A percentile compares a stretch with the other conserved stretches of the same genome.
Evolutionary conservation across 1,140 invertebrate species (phyloP).

Genomic region (Diachasmimorpha longicaudata): DNA sequence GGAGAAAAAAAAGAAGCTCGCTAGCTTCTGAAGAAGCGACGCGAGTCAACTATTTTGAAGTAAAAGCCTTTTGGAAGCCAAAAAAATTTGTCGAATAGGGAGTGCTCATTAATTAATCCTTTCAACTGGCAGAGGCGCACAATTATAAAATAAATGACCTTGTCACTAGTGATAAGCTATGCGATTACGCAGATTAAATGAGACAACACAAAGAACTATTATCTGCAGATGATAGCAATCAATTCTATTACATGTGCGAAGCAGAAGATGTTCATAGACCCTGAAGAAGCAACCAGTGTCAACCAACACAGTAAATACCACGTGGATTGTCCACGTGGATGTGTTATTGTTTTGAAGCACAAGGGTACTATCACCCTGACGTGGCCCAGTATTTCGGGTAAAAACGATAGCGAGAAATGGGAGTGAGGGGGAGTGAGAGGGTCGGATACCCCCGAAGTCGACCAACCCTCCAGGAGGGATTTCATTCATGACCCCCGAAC

Average conservation of each 20-base stretch:
- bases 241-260: too few relatives aligned
- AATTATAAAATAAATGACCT: too few relatives aligned
- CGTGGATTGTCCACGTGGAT: constrained; percentile 46
- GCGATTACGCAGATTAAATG: too few relatives aligned
- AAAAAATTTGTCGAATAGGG: too few relatives aligned
- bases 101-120: too few relatives aligned
- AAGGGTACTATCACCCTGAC: constrained; percentile 40
- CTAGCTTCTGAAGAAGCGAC: not conserved
- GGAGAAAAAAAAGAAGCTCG: not conserved
- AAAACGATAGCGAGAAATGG: not conserved
- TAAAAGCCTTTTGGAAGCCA: too few relatives aligned
- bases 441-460: constrained; percentile 49
- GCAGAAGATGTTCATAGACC: not conserved
- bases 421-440: constrained; percentile 45
- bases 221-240: too few relatives aligned
- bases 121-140: too few relatives aligned
- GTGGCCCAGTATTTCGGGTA: constrained; percentile 16
- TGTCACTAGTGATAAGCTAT: too few relatives aligned
- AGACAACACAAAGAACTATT: too few relatives aligned
- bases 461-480: constrained; percentile 59
- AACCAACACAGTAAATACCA: constrained; percentile 9
- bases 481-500: constrained; percentile 57
- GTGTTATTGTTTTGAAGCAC: constrained; percentile 54
- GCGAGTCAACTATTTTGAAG: too few relatives aligned
- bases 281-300: constrained; percentile 17